Percentiles rank a stretch among this genome's conserved stretches.
These are phyloP conservation scores for Origma solitaria DNA, from an alignment of 2,113 vertebrate species.

Conservation along the genomic window DNA sequence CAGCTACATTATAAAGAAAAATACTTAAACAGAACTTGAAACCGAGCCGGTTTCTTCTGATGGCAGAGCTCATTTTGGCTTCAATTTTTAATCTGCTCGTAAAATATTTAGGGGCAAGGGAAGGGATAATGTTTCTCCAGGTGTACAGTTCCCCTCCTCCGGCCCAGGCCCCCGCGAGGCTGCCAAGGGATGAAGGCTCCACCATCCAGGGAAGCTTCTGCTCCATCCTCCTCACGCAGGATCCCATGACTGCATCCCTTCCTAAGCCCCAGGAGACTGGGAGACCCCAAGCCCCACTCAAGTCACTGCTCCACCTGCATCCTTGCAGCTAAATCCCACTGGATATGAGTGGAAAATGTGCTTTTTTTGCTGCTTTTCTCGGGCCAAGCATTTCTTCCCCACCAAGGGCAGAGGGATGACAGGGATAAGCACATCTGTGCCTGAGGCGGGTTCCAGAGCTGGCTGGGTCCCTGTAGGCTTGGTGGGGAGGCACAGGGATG, in stretches of 20 bases:
- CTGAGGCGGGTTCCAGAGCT: accelerated
- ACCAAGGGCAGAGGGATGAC: neutral
- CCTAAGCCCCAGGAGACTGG: neutral
- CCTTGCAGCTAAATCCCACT: neutral
- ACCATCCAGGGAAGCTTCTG: neutral
- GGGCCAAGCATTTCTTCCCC: neutral
- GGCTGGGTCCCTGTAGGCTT: neutral
- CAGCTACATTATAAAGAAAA: slow-evolving; percentile 63
- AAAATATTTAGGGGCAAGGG: slow-evolving; percentile 69
- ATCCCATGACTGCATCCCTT: neutral
- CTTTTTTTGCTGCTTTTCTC: neutral
- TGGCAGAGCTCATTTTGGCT: slow-evolving; percentile 46
- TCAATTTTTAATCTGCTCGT: slow-evolving; percentile 76
- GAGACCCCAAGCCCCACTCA: neutral
- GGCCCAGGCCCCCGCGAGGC: neutral
- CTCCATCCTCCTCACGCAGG: neutral
- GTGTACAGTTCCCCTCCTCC: slow-evolving; percentile 7
- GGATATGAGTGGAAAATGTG: neutral
- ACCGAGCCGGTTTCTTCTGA: neutral
- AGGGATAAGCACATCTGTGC: neutral
- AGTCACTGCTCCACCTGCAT: neutral
- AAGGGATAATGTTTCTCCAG: slow-evolving; percentile 65
- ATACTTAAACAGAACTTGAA: slow-evolving; percentile 64
- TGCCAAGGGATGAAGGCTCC: neutral
- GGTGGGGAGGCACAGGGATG: neutral